Percentiles rank a stretch among this genome's conserved stretches.
Conservation (phyloP, 92 coral and sea anemone species). For the Epizoanthus illoricatus region DNA sequence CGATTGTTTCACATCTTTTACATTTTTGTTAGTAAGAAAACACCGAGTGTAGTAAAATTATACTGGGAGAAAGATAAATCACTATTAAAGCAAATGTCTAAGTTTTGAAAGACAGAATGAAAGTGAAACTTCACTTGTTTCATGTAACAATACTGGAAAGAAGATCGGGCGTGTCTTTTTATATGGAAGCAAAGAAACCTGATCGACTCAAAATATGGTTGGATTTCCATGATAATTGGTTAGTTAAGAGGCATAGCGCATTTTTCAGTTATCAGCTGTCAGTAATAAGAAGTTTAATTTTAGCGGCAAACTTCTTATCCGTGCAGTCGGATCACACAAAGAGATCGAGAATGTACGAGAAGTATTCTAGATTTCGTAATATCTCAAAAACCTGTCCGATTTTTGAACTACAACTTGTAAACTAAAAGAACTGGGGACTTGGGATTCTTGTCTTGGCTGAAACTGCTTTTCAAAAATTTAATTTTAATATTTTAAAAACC, state of each 20-base stretch:
- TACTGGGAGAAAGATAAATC: too few species aligned
- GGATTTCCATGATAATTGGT: not conserved
- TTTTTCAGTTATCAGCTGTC: not conserved
- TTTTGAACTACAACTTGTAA: not conserved
- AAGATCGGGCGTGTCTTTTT: too few species aligned
- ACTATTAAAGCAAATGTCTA: too few species aligned
- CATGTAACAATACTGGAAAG: too few species aligned
- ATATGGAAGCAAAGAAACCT: too few species aligned
- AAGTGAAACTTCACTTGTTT: too few species aligned
- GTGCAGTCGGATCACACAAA: not conserved
- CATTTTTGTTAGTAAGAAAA: not conserved
- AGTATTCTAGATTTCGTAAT: not conserved
- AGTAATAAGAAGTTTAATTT: not conserved
- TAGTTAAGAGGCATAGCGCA: not conserved
- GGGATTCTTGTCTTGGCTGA: not conserved
- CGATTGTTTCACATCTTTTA: not conserved
- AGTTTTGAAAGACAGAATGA: too few species aligned
- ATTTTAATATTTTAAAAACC: too few species aligned
- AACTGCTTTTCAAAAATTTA: too few species aligned
- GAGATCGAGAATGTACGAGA: not conserved
- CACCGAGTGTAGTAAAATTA: too few species aligned
- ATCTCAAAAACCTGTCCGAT: not conserved
- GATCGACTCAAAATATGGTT: not conserved
- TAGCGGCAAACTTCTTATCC: not conserved
- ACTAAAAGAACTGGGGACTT: conserved; percentile 1